phyloP scores from a whole-genome alignment of 2,888 invertebrate species.

The Catocala sponsa region DNA sequence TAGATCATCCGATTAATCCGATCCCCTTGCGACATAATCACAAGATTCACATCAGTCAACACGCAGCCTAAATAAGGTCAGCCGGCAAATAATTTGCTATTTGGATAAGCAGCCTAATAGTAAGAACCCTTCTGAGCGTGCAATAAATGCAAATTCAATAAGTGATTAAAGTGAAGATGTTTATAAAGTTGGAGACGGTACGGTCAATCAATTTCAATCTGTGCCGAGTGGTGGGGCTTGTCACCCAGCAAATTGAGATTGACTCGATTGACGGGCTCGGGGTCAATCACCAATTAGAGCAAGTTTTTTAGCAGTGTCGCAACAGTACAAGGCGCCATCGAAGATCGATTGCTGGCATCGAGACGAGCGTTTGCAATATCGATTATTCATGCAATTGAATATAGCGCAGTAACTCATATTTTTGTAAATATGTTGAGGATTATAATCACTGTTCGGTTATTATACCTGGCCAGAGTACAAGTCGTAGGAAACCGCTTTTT shows the following conservation, averaged over 20 bases:
- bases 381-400: conserved; percentile 18
- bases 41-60: too few species aligned
- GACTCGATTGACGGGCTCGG: conserved; percentile 60
- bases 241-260: conserved; percentile 69
- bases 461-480: too few species aligned
- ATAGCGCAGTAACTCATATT: not conserved
- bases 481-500: too few species aligned
- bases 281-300: conserved; percentile 75
- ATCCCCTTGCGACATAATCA: too few species aligned
- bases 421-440: too few species aligned
- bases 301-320: conserved; percentile 54
- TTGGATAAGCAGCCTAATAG: conserved; percentile 25
- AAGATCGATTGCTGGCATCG: conserved; percentile 34
- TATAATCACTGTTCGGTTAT: too few species aligned
- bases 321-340: conserved; percentile 17
- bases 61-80: too few species aligned
- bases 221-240: conserved; percentile 56
- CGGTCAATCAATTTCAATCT: conserved; percentile 69
- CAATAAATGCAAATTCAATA: conserved; percentile 42
- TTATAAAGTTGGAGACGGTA: conserved; percentile 39
- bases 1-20: too few species aligned
- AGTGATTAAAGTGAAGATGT: conserved; percentile 29
- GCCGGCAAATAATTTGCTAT: not conserved
- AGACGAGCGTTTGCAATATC: conserved; percentile 23
- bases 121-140: conserved; percentile 21